A percentile compares a stretch with the other conserved stretches of the same genome.
These are phyloP conservation scores for Eclectus roratus DNA, from an alignment of 2,113 vertebrate species.

Conservation along the genomic window DNA sequence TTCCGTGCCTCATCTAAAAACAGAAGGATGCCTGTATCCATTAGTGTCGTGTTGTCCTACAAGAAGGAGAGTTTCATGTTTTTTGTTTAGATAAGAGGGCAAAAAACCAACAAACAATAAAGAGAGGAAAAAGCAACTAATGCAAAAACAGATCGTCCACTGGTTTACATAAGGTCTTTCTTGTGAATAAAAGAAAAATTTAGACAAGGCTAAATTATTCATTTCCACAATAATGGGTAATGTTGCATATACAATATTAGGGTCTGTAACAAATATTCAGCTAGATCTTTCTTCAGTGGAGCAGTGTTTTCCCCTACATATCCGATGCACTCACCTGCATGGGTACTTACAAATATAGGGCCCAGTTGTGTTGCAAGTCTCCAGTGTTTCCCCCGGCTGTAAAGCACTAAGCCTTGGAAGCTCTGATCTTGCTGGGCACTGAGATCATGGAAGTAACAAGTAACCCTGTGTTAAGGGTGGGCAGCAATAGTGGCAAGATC, in stretches of 20 bases:
- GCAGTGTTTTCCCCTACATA: neutral
- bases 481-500: neutral
- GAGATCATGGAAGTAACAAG: neutral
- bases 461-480: neutral
- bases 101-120: neutral
- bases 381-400: neutral
- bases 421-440: neutral
- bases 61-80: neutral
- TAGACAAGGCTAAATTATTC: neutral
- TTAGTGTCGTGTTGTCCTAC: neutral
- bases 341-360: neutral
- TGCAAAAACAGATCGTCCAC: neutral
- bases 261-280: neutral
- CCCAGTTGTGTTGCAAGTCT: neutral
- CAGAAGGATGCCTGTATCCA: neutral
- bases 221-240: neutral
- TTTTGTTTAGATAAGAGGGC: neutral
- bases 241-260: neutral
- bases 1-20: neutral
- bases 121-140: neutral
- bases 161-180: neutral
- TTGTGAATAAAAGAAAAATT: neutral
- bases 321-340: neutral
- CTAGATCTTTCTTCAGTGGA: neutral
- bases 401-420: neutral